Percentiles rank a stretch among this genome's conserved stretches.
phyloP scores from a whole-genome alignment of 2,113 vertebrate genomes.

The Danionella cerebrum region DNA sequence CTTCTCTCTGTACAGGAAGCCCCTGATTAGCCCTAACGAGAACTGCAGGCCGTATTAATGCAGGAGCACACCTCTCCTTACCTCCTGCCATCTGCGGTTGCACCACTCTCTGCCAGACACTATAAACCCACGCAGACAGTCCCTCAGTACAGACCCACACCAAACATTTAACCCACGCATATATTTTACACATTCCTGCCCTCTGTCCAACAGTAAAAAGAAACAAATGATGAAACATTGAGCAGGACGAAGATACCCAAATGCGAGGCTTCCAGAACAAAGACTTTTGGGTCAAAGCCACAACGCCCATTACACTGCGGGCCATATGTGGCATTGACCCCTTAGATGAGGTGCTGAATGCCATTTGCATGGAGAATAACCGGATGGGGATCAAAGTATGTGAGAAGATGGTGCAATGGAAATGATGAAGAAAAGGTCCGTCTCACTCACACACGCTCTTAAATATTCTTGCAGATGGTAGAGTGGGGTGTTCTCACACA shows the following conservation, averaged over 20 bases:
- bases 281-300: background rate
- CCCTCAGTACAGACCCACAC: conserved; percentile 48
- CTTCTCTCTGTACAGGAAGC: conserved; percentile 65
- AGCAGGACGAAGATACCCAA: conserved; percentile 5
- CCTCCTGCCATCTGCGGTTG: conserved; percentile 64
- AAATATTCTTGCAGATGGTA: conserved; percentile 70
- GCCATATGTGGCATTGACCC: conserved; percentile 5
- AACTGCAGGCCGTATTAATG: conserved; percentile 73
- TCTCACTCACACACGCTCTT: conserved; percentile 48
- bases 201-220: background rate
- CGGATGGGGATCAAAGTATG: conserved; percentile 25
- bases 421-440: conserved; percentile 32
- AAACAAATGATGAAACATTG: conserved; percentile 20
- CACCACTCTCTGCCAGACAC: conserved; percentile 55
- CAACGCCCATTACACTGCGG: conserved; percentile 1
- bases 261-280: background rate
- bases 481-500: conserved; percentile 66
- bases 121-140: conserved; percentile 59
- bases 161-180: conserved; percentile 38
- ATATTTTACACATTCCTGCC: background rate
- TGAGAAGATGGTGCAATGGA: conserved; percentile 25
- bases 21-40: conserved; percentile 74
- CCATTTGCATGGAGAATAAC: conserved; percentile 48
- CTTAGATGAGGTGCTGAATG: conserved; percentile 28
- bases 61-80: conserved; percentile 64